Percentiles rank a stretch among this genome's conserved stretches.
These are phyloP conservation scores for Cydia fagiglandana DNA, from an alignment of 1,140 invertebrate genomes.

Conservation along the genomic window DNA sequence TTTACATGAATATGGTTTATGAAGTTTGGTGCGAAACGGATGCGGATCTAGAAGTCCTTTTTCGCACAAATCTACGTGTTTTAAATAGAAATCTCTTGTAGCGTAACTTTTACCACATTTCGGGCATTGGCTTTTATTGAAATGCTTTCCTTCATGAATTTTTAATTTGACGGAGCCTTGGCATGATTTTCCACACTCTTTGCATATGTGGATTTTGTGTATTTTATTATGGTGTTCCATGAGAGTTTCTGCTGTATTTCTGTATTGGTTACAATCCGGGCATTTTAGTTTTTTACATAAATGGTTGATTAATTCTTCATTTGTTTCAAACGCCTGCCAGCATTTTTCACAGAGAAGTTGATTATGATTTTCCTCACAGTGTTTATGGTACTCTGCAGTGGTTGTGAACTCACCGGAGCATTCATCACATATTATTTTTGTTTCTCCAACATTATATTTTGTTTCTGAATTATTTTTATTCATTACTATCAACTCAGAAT, in stretches of 20 bases:
- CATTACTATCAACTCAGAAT: constrained; percentile 49
- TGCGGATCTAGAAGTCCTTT: constrained; percentile 60
- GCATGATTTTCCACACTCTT: constrained; percentile 61
- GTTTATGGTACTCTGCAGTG: constrained; percentile 45
- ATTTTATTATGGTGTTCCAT: constrained; percentile 48
- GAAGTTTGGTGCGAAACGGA: constrained; percentile 58
- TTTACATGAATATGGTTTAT: constrained; percentile 55
- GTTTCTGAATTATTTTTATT: constrained; percentile 47
- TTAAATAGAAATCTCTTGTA: constrained; percentile 61
- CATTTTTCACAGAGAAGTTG: constrained; percentile 59
- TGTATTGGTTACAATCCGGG: constrained; percentile 47
- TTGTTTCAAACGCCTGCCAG: constrained; percentile 46
- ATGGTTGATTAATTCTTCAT: constrained; percentile 50
- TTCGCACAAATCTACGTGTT: constrained; percentile 65
- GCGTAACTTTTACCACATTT: constrained; percentile 68
- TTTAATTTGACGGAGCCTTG: constrained; percentile 56
- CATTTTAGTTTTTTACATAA: constrained; percentile 51
- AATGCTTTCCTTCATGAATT: constrained; percentile 61
- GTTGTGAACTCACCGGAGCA: constrained; percentile 50
- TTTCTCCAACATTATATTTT: neutral
- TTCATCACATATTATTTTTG: constrained; percentile 42
- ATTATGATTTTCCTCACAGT: constrained; percentile 51
- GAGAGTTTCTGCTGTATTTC: constrained; percentile 48
- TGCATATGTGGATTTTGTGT: constrained; percentile 56
- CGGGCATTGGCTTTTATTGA: constrained; percentile 53